Base-by-base conservation (phyloP, 2,113 vertebrate species). In the Psilopogon haemacephalus region DNA sequence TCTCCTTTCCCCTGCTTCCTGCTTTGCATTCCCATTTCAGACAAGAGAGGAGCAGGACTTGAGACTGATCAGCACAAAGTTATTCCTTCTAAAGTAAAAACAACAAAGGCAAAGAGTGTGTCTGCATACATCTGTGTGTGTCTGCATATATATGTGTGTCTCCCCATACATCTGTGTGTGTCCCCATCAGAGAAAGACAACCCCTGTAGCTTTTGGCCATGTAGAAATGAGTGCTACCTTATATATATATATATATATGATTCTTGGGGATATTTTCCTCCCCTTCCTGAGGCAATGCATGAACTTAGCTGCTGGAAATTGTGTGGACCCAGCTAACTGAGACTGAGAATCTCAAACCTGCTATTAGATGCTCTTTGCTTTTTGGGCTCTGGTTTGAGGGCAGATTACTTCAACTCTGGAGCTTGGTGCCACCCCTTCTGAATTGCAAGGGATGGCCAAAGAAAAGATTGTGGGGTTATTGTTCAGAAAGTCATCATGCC, bases 351-450 rank as follows among this genome's bases (percentile, higher is more conserved):
- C 73, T 79, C 84, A 94, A 96, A 82, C 85, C 93, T 95, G 75
- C 88, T 94, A 95, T 97, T 97, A 97, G 84, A 79, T 84, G 38
- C 79, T 84, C 65, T 93, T 83, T 83, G 48, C 21, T 92, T 86
- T 52, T 73, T 42, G 74, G 76, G 76, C 26, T 94, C 88, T 89
- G 93, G 74, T 86, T 82, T 93, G 30, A 84, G 89, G 69, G 77
- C 52, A 71, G 17, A 30, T 84, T 60, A 55, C 32, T 69, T 86
- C 79, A 68, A 0, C n/a, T 63, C 79, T 68, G 72, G 68, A 84
- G 72, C 89, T 33, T 85, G 77, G 84, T 72, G 80, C 12, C 0
- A 4, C 56, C 93, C 81, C 38, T 86, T 86, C 72, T 74, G 69
- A 85, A 77, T 88, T 63, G 38, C 20, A 26, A 73, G 27, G 52